A percentile compares a stretch with the other conserved stretches of the same genome.
phyloP scores from a whole-genome alignment of 2,113 vertebrate genomes.

The Rousettus leschenaultii region DNA sequence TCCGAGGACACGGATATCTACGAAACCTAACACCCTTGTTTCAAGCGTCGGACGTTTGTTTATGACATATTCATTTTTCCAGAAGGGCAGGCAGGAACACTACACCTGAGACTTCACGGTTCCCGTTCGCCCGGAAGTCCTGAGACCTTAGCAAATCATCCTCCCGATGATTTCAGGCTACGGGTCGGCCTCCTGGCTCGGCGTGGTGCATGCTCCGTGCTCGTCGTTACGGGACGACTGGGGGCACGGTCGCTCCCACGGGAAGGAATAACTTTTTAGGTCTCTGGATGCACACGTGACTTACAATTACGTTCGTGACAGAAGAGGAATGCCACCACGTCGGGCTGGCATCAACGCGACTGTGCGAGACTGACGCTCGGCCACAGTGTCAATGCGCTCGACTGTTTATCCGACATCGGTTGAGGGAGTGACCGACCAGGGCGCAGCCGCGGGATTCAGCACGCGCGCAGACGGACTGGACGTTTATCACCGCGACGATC shows the following conservation, averaged over 20 bases:
- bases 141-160: neutral
- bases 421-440: neutral
- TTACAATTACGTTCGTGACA: neutral
- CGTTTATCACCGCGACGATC: rapidly evolving
- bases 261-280: neutral
- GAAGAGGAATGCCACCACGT: neutral
- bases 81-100: neutral
- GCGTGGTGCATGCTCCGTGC: too few relatives aligned
- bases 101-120: neutral
- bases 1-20: neutral
- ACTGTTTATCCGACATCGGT: neutral
- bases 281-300: too few relatives aligned
- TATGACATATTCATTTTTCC: neutral
- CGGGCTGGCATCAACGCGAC: neutral
- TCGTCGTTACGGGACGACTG: neutral
- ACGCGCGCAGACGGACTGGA: neutral
- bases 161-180: neutral
- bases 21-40: neutral
- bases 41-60: neutral
- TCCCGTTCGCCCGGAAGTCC: neutral
- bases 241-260: rapidly evolving
- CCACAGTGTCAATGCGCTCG: neutral
- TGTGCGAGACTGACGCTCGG: neutral
- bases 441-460: neutral
- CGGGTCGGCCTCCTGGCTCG: neutral